Evolutionary conservation across 30 jellyfish, hydroid and myxozoan species (phyloP).

Genomic region (Aurelia coerulea): DNA sequence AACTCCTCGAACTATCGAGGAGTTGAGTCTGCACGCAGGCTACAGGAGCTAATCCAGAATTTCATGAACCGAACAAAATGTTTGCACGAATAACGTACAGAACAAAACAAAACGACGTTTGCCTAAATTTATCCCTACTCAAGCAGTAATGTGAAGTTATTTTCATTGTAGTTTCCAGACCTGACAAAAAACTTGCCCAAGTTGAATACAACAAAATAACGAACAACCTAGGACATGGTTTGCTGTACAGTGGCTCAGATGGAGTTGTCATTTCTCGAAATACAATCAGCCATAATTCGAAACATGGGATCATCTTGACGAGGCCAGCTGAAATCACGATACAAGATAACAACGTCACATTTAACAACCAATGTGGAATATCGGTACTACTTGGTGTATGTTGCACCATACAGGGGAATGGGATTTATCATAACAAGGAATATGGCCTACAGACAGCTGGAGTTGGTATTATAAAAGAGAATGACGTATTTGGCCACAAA

Average conservation of each 20-base stretch:
- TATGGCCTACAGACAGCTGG: conserved; percentile 80
- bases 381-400: conserved; percentile 73
- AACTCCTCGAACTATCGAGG: too few relatives aligned
- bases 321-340: conserved; percentile 81
- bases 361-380: conserved; percentile 70
- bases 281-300: conserved; percentile 51
- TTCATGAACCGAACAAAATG: too few relatives aligned
- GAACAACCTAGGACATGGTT: conserved; percentile 84
- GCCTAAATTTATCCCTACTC: too few relatives aligned
- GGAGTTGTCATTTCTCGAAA: conserved; percentile 89
- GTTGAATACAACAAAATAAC: conserved; percentile 76
- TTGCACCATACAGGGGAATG: conserved; percentile 82
- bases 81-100: too few relatives aligned
- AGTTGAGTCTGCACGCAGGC: too few relatives aligned
- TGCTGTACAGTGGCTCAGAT: conserved; percentile 82
- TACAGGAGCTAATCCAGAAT: too few relatives aligned
- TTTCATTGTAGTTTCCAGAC: conserved; percentile 70
- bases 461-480: conserved; percentile 67
- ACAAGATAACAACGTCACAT: conserved; percentile 60
- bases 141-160: too few relatives aligned
- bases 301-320: conserved; percentile 76
- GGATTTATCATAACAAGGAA: conserved; percentile 87
- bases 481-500: conserved; percentile 77
- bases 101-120: too few relatives aligned
- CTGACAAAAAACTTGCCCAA: conserved; percentile 88